phyloP scores from a whole-genome alignment of 2,888 invertebrate species.

The Eristalis tenax region DNA sequence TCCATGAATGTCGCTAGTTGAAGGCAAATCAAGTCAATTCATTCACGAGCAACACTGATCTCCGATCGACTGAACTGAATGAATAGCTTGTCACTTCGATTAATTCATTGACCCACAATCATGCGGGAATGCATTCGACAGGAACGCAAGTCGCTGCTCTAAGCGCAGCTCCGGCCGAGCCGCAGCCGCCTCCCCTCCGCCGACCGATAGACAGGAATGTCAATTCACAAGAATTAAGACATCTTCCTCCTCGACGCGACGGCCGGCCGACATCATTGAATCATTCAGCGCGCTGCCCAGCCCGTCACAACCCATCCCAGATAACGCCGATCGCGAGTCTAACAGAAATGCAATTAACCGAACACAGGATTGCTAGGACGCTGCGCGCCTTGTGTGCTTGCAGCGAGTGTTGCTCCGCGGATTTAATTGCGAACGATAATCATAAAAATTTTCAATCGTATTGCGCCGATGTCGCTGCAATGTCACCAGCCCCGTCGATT shows the following conservation, averaged over 20 bases:
- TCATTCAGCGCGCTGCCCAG: slow-evolving; percentile 38
- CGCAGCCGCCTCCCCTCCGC: background rate
- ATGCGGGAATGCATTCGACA: slow-evolving; percentile 35
- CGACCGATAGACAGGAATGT: slow-evolving; percentile 56
- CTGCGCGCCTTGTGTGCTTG: slow-evolving; percentile 33
- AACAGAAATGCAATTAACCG: slow-evolving; percentile 71
- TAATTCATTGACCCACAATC: slow-evolving; percentile 70
- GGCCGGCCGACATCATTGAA: slow-evolving; percentile 54
- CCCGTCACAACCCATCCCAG: slow-evolving; percentile 51
- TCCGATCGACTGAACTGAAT: background rate
- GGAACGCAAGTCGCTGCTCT: slow-evolving; percentile 18
- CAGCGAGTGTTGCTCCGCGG: slow-evolving; percentile 23
- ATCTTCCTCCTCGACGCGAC: slow-evolving; percentile 34
- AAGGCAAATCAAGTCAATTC: background rate
- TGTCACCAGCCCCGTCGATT: slow-evolving; percentile 64
- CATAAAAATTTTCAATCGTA: slow-evolving; percentile 65
- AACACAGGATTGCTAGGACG: slow-evolving; percentile 56
- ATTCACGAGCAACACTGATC: background rate
- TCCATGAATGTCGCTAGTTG: background rate
- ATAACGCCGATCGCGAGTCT: slow-evolving; percentile 60
- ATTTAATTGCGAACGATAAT: slow-evolving; percentile 70
- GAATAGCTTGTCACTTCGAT: slow-evolving; percentile 48
- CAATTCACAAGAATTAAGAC: slow-evolving; percentile 66
- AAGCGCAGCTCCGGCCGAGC: background rate
- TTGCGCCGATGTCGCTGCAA: slow-evolving; percentile 42